Base-by-base conservation (phyloP, 2,113 vertebrate species). In the Pitta sordida region DNA sequence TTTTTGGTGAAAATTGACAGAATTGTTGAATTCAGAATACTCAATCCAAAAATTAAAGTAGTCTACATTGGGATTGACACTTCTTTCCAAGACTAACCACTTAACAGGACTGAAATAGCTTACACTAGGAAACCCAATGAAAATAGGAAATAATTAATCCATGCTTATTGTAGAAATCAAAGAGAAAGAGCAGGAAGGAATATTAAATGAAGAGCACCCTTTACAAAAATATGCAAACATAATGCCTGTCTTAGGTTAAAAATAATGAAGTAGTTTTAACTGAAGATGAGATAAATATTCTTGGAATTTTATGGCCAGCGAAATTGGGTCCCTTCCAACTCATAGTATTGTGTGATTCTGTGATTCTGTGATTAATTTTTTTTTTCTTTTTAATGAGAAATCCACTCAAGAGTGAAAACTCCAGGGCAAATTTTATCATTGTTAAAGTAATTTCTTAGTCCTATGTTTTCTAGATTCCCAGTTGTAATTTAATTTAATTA, bases 71-170 rank as follows among this genome's bases (percentile, higher is more conserved):
- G 60, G 11, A 77, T 73, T 88, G 76, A 64, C 48, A 64, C 32
- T 85, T 95, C n/a, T 53, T 95, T 93, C 69, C 80, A 93, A 95
- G 83, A 44, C 52, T 68, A 89, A 70, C 67, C 75, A 85, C 62
- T 94, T 95, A 77, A 44, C 30, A n/a, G 46, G 49, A 88, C 76
- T 64, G 67, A 93, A 96, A 84, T 87, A 90, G 83, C 68, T 92
- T 83, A 67, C 60, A 37, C 26, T 73, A 4, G 55, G 65, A 81
- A 91, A 94, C 80, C 56, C 26, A 69, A n/a, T 69, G 91, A 49
- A 95, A 96, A 75, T 52, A 68, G 78, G 83, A 95, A 96, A 94
- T 44, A 92, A 94, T 90, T 94, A 91, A 76, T 95, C 88, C 80
- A 46, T 91, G 48, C 71, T 85, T 81, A 67, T 86, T 86, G 65